Base-by-base conservation (phyloP, 2,888 invertebrate genomes). In the Enchytraeus crypticus region DNA sequence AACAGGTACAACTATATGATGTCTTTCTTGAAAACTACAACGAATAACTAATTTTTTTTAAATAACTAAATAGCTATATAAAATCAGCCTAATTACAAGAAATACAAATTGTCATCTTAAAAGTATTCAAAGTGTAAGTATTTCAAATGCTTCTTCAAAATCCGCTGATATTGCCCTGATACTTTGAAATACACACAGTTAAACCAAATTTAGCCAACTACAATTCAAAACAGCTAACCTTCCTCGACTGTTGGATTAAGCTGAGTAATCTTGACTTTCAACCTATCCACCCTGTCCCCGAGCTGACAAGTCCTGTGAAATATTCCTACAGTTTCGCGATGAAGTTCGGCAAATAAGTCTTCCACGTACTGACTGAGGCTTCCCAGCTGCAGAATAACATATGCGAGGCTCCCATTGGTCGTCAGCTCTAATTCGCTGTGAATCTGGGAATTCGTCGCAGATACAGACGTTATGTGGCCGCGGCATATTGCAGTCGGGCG, bases 191-290 rank as follows among this genome's bases (percentile, higher is more conserved):
- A 14, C 11, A 43, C n/a, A 14, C 43, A 43, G 11, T 43, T 11
- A 43, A 43, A 49, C 8, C 14, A 11, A 14, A 49, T 51, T 30
- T 5, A 51, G 34, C 32, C n/a, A 54, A 8, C 21, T 27, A 33
- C 32, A 34, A n/a, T 11, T 51, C 11, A 30, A 58, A 23, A 26
- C 0, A n/a, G 65, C 68, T 72, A 72, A 88, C 89, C 91, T 85
- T 95, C 95, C 81, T 97, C 96, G 5, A 91, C 91, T 58, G 89
- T 92, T 69, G 92, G 91, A 79, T 98, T 97, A 59, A 97, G 83
- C 77, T 95, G 92, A 3, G 91, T 92, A 45, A 96, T 93, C 83
- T 96, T 95, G 69, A 92, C 87, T 51, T 92, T 89, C 61, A 98
- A 83, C 74, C 92, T 84, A 80, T 97, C 96, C 72, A 98, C 91